These are phyloP conservation scores for Triplophysa tibetana DNA, from an alignment of 2,113 vertebrate genomes.

Conservation along the genomic window DNA sequence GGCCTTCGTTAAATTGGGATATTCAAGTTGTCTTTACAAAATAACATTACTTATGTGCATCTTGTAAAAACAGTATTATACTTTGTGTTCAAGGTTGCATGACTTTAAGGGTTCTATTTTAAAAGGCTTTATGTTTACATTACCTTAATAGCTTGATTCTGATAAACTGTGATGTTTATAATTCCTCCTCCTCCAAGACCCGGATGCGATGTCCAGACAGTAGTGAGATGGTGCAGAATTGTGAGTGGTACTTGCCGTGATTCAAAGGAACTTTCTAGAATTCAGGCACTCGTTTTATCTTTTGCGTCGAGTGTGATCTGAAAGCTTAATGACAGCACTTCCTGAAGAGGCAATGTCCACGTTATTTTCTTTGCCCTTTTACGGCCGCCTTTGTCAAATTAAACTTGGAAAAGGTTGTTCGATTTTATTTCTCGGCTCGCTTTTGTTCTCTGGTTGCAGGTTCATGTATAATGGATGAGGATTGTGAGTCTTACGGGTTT, in stretches of 20 bases:
- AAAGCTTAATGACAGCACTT: neutral
- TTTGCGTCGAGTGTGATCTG: neutral
- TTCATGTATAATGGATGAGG: conserved; percentile 74
- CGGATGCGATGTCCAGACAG: neutral
- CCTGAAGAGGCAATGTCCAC: conserved; percentile 2
- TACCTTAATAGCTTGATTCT: neutral
- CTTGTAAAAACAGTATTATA: too few relatives aligned
- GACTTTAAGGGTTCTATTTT: too few relatives aligned
- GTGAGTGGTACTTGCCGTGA: neutral
- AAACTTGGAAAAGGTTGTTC: conserved; percentile 60
- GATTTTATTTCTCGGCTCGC: conserved; percentile 57
- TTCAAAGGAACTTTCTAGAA: neutral
- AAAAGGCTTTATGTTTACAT: neutral
- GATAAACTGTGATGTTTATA: neutral
- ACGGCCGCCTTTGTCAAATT: conserved; percentile 64
- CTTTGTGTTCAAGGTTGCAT: too few relatives aligned
- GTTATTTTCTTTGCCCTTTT: conserved; percentile 28
- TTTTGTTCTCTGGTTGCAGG: conserved; percentile 72
- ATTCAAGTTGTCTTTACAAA: too few relatives aligned
- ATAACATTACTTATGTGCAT: too few relatives aligned
- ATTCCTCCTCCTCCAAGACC: neutral
- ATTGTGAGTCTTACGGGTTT: conserved; percentile 62
- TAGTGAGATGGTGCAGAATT: neutral
- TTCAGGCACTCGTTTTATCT: conserved; percentile 11
- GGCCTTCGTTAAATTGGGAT: too few relatives aligned